These are phyloP conservation scores for Ecliptopera silaceata DNA, from an alignment of 2,888 invertebrate genomes.

Conservation along the genomic window DNA sequence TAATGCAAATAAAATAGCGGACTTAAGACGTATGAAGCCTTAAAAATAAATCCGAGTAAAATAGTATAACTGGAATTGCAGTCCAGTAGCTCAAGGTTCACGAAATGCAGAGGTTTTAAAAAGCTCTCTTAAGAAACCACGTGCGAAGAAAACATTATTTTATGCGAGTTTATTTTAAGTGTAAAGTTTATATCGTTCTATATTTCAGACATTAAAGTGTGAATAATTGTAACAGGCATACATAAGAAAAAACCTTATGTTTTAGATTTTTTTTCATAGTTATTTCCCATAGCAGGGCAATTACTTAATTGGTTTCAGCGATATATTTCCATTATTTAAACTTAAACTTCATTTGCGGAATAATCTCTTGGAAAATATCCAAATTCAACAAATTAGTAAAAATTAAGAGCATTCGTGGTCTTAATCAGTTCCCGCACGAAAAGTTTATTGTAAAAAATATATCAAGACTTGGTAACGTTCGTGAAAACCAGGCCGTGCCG, in stretches of 20 bases:
- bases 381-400: background rate
- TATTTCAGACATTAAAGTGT: too few species aligned
- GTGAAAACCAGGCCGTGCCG: conserved; percentile 1
- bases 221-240: too few species aligned
- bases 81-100: conserved; percentile 19
- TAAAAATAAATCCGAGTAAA: conserved; percentile 9
- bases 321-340: too few species aligned
- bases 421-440: conserved; percentile 12
- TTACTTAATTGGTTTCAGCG: too few species aligned
- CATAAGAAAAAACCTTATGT: too few species aligned
- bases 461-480: background rate
- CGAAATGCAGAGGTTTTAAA: conserved; percentile 27
- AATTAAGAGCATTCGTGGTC: background rate
- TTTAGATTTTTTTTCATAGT: too few species aligned
- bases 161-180: conserved; percentile 1
- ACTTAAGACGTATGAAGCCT: background rate
- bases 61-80: conserved; percentile 1
- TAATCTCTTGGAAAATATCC: background rate
- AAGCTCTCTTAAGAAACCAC: conserved; percentile 20
- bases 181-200: background rate
- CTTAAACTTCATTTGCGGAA: background rate
- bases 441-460: background rate
- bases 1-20: background rate
- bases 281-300: too few species aligned
- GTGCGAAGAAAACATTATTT: conserved; percentile 13